Percentiles rank a stretch among this genome's conserved stretches.
These are phyloP conservation scores for Clamator glandarius DNA, from an alignment of 2,797 vertebrate genomes.

Conservation along the genomic window DNA sequence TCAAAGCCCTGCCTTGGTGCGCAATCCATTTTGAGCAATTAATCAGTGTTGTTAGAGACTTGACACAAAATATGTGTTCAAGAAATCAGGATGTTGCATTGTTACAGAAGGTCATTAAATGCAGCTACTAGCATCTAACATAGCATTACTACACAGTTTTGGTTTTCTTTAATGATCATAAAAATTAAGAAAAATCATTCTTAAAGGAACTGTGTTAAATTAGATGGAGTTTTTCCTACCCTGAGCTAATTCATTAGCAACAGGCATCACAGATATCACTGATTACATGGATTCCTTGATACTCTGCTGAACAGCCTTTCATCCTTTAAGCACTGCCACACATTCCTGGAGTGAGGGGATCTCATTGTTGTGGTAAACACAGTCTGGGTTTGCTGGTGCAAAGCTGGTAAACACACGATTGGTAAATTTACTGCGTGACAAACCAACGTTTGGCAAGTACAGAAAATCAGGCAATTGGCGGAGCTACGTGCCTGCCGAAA, in stretches of 20 bases:
- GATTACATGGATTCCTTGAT: not conserved
- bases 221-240: not conserved
- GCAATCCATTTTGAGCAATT: not conserved
- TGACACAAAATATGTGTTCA: not conserved
- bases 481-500: not conserved
- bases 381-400: fast-evolving
- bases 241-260: not conserved
- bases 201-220: not conserved
- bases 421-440: not conserved
- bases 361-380: not conserved
- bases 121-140: not conserved
- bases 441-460: fast-evolving
- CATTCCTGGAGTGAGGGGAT: not conserved
- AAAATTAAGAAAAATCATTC: not conserved
- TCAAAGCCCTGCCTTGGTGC: not conserved
- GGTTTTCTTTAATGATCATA: not conserved
- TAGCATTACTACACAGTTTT: not conserved
- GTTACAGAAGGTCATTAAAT: not conserved
- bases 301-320: not conserved
- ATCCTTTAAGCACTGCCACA: not conserved
- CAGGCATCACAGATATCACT: not conserved
- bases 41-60: not conserved
- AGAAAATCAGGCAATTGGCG: not conserved
- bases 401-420: not conserved
- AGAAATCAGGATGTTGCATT: not conserved